Evolutionary conservation across 2,113 vertebrate genomes (phyloP).

Genomic region (Fulmarus glacialis): DNA sequence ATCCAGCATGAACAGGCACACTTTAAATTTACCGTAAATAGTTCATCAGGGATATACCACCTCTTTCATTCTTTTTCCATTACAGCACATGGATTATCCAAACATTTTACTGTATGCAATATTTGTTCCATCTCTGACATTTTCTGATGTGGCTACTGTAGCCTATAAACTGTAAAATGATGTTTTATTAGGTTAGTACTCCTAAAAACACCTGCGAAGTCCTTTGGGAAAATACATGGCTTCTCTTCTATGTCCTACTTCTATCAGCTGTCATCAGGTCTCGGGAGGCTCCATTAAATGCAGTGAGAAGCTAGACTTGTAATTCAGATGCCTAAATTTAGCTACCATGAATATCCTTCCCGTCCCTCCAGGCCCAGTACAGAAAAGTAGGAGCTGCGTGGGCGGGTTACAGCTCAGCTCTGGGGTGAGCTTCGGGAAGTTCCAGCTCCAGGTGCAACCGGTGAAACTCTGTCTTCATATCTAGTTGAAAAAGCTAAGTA

Average conservation of each 20-base stretch:
- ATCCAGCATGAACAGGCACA: background rate
- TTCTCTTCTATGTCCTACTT: background rate
- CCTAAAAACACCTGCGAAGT: background rate
- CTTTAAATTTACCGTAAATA: background rate
- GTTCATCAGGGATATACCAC: background rate
- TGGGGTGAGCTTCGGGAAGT: background rate
- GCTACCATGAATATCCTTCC: background rate
- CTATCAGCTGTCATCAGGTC: background rate
- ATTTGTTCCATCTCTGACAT: background rate
- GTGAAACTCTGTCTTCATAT: background rate
- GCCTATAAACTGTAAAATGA: background rate
- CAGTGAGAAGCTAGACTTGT: background rate
- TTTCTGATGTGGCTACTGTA: background rate
- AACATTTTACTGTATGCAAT: background rate
- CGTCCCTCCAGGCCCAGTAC: background rate
- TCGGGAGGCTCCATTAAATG: slow-evolving; percentile 1
- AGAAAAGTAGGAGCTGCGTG: background rate
- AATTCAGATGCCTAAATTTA: slow-evolving; percentile 26
- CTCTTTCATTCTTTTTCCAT: background rate
- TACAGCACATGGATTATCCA: background rate
- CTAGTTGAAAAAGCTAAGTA: background rate
- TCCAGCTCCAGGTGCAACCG: background rate
- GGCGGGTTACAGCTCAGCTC: background rate
- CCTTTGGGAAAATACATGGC: background rate
- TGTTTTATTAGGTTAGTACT: background rate